phyloP scores from a whole-genome alignment of 2,888 invertebrate genomes.

The Oligia fasciuncula region DNA sequence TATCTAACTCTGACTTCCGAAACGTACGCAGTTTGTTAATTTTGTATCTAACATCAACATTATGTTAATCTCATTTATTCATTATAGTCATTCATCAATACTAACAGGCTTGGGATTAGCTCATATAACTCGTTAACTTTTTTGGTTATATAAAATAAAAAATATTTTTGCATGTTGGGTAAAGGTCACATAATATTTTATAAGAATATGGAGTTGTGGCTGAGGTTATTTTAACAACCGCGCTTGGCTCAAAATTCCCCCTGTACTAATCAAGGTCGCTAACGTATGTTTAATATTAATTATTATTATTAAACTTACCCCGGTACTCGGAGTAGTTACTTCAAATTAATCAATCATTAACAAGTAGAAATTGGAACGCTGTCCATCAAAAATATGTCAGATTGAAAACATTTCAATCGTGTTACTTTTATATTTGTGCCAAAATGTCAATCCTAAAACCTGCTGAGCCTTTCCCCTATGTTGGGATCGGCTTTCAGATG shows the following conservation, averaged over 20 bases:
- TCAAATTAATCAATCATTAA: no score
- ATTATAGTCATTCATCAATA: conserved; percentile 47
- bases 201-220: neutral
- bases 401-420: no score
- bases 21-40: conserved; percentile 86
- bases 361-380: no score
- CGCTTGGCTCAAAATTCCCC: conserved; percentile 14
- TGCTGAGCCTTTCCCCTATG: no score
- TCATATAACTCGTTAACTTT: conserved; percentile 18
- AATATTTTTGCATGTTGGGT: conserved; percentile 43
- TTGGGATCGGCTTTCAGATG: no score
- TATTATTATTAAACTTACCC: neutral
- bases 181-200: neutral
- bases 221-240: conserved; percentile 14
- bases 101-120: conserved; percentile 60
- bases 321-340: no score
- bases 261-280: neutral
- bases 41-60: conserved; percentile 79
- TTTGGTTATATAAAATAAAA: conserved; percentile 1
- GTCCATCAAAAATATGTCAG: no score
- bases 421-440: no score
- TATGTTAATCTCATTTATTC: conserved; percentile 57
- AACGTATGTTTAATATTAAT: neutral
- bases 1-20: conserved; percentile 85
- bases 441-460: no score